phyloP scores from a whole-genome alignment of 64 coral and sea anemone genomes.

The Dendronephthya gigantea region DNA sequence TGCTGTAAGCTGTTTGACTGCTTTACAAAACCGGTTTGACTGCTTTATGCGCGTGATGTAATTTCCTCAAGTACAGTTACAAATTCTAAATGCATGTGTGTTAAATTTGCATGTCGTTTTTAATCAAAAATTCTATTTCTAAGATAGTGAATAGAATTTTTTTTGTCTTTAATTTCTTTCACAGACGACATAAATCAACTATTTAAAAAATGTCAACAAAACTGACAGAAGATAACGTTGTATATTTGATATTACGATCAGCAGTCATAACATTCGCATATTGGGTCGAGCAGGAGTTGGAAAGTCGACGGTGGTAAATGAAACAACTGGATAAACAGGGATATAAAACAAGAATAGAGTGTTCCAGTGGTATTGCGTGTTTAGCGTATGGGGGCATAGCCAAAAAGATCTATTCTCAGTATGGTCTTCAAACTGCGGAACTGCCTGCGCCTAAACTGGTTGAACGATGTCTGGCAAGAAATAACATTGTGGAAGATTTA shows the following conservation, averaged over 20 bases:
- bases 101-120: no score
- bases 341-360: background rate
- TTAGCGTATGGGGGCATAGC: constrained; percentile 14
- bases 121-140: no score
- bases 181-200: no score
- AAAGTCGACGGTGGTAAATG: constrained; percentile 22
- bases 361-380: constrained; percentile 33
- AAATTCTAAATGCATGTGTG: no score
- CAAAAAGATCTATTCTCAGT: constrained; percentile 13
- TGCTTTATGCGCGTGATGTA: no score
- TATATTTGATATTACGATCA: background rate
- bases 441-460: background rate
- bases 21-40: background rate
- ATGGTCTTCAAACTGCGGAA: constrained; percentile 25
- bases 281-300: constrained; percentile 18
- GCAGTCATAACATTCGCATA: constrained; percentile 23
- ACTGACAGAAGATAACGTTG: no score
- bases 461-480: background rate
- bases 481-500: background rate
- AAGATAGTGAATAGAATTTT: no score
- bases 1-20: no score
- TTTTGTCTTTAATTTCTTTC: no score
- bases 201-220: no score
- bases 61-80: no score
- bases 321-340: background rate